These are phyloP conservation scores for Leptocoma aspasia DNA, from an alignment of 2,113 vertebrate species.

Conservation along the genomic window DNA sequence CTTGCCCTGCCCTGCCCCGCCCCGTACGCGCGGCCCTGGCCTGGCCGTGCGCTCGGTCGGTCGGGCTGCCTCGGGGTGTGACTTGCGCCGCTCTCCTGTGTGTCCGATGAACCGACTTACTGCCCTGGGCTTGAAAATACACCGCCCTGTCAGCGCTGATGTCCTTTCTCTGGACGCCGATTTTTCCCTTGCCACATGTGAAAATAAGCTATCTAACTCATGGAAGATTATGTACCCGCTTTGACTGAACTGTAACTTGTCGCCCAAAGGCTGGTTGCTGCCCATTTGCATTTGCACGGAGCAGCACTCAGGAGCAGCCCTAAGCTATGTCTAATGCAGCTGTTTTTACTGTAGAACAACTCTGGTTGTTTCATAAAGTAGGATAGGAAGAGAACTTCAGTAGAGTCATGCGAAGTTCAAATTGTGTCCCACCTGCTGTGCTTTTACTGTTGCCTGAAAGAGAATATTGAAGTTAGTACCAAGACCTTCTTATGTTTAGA, in stretches of 20 bases:
- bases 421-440: not conserved
- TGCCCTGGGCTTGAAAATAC: not conserved
- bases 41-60: not conserved
- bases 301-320: not conserved
- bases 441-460: not conserved
- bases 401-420: not conserved
- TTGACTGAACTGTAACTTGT: not conserved
- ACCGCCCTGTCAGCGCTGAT: not conserved
- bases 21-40: rapidly evolving
- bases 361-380: not conserved
- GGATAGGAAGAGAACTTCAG: not conserved
- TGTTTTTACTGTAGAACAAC: not conserved
- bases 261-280: rapidly evolving
- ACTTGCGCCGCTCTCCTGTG: not conserved
- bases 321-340: rapidly evolving
- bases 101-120: not conserved
- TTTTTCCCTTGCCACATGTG: not conserved
- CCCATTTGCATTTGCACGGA: rapidly evolving
- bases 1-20: rapidly evolving
- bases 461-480: not conserved
- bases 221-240: rapidly evolving
- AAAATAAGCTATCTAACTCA: not conserved
- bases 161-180: rapidly evolving
- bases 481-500: not conserved
- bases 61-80: not conserved